Base-by-base conservation (phyloP, 2,888 invertebrate genomes). In the Scaptomyza parva region DNA sequence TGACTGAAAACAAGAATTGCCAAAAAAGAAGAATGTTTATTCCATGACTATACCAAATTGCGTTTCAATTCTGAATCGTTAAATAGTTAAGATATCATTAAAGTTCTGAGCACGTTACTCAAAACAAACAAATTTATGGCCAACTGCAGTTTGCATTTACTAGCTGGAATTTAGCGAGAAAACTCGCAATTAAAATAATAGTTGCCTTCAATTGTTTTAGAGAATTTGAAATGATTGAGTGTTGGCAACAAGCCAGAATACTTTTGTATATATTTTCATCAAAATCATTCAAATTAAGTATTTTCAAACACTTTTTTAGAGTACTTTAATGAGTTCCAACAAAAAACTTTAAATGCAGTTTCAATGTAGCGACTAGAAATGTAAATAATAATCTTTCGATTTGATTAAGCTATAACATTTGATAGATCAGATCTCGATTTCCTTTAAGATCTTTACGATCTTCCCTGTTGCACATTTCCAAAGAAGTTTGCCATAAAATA, bases 1-100 rank as follows among this genome's bases (percentile, higher is more conserved):
- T 4, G 50, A 8, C 41, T 50, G 28, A 48, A 59, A 66, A 60
- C 43, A 22, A 51, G 54, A 54, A 50, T 17, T 4, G 12, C 3
- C n/a, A 35, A 53, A 67, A 28, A 22, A 35, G 50, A 67, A 28
- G 5, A 1, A 33, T 37, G 55, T 70, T 18, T 6, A 33, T 47
- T 51, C 41, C 8, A 39, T 37, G 33, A 26, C 20, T 30, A 39
- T 41, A n/a, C 12, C 43, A 17, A 65, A 54, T 44, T 44, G 44
- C 48, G 33, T 45, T 63, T 53, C 11, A 26, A 35, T 55, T 60
- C 22, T 24, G 11, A 9, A 5, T 22, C 35, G 11, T 45, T n/a
- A n/a, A 48, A 30, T 28, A 40, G 26, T 53, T 28, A 26, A 35
- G n/a, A 2, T 52, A 37, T 55, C 28, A 51, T 62, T 68, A 22